Evolutionary conservation across 2,888 invertebrate species (phyloP), one percentile per base, ranked within the genome.

Genomic region (Papilio protenor): DNA sequence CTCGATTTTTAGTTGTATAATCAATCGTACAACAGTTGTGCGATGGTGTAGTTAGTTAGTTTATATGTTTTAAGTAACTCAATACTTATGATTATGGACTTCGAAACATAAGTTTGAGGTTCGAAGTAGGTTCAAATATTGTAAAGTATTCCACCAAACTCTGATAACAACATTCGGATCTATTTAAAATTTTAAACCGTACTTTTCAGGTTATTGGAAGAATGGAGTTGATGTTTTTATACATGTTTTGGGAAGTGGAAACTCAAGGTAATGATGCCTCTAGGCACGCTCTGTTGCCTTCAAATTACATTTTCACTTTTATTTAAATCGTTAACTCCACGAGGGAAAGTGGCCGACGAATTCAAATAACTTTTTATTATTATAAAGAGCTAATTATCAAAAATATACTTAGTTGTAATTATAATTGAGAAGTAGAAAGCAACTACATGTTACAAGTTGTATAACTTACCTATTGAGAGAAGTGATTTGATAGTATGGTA

Each of bases 231-330:
- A 55, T 57, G 57, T 57, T 57, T 57, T 57, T 23, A 23, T 27
- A 27, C 27, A 40, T 66, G 64, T 72, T 73, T 73, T 21, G 6
- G 57, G 57, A 27, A 27, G n/a, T 27, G 40, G 12, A 57, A 73
- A 73, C 23, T 12, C 57, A 23, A 59, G 21, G 5, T 70, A 47
- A 21, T 52, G 55, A 40, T 57, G 74, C 27, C 61, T 75, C 69
- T 57, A 70, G 21, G 75, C 81, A 79, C 85, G 90, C 84, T 89
- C 88, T 84, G 87, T 77, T 88, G 82, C 82, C 77, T 80, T 70
- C 84, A 83, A 86, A 87, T 85, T 85, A 85, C 84, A 86, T 87
- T 88, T 88, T 90, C 88, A 89, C 90, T 90, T 90, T 90, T 87
- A 84, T 86, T 86, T 64, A 79, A 81, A 83, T 45, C 23, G 75